These are phyloP conservation scores for Protophormia terraenovae DNA, from an alignment of 2,888 invertebrate species.

Conservation along the genomic window DNA sequence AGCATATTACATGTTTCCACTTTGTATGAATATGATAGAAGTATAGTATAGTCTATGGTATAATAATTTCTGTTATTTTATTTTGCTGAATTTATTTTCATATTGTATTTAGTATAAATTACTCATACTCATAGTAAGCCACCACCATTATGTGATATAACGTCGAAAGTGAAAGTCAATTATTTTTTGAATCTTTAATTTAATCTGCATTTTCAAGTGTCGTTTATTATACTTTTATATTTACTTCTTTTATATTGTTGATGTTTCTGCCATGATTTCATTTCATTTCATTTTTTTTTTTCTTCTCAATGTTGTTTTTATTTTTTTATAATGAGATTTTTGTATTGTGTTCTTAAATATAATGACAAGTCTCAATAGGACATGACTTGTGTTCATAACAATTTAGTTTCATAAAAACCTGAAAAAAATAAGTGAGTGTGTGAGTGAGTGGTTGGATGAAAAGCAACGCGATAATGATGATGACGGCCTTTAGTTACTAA, in stretches of 20 bases:
- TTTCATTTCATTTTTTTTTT: neutral
- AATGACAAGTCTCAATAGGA: conserved; percentile 63
- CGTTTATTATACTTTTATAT: conserved; percentile 11
- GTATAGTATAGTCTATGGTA: too few relatives aligned
- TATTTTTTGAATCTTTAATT: conserved; percentile 46
- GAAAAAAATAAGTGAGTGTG: neutral
- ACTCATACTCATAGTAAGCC: neutral
- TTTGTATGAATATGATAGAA: neutral
- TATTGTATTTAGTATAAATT: neutral
- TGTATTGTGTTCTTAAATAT: conserved; percentile 46
- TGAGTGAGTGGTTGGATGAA: neutral
- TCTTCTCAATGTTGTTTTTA: conserved; percentile 4
- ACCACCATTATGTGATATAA: neutral
- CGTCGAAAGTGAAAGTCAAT: conserved; percentile 36
- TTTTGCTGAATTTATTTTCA: neutral
- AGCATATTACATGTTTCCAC: neutral
- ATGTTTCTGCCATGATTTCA: neutral
- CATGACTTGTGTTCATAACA: conserved; percentile 62
- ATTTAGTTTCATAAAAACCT: conserved; percentile 32
- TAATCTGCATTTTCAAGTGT: conserved; percentile 50
- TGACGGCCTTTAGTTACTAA: neutral
- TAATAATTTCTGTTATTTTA: neutral
- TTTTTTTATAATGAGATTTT: conserved; percentile 55
- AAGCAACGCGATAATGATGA: conserved; percentile 1
- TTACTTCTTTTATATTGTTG: neutral